A percentile compares a stretch with the other conserved stretches of the same genome.
Conservation (phyloP, 1,140 invertebrate species). For the Oryctes rhinoceros region DNA sequence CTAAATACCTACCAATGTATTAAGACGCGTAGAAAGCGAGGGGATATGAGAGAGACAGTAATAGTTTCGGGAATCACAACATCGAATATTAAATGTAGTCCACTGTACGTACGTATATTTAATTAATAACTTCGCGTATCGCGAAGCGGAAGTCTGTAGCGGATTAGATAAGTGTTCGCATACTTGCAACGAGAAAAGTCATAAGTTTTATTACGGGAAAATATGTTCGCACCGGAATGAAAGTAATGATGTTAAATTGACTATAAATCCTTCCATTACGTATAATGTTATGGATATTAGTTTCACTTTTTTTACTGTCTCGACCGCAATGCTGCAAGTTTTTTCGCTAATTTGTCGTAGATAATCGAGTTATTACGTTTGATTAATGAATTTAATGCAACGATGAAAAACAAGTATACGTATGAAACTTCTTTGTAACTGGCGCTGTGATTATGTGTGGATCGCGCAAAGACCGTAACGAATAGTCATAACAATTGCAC, state of each 20-base stretch:
- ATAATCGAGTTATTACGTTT: constrained; percentile 15
- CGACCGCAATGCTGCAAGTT: neutral
- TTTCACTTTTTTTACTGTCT: neutral
- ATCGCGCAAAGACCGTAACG: neutral
- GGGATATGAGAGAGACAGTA: no score
- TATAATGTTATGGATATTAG: neutral
- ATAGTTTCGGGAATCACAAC: no score
- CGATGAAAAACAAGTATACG: neutral
- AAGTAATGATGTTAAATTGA: constrained; percentile 11
- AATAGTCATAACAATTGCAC: neutral
- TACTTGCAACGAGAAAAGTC: neutral
- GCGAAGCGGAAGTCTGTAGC: neutral
- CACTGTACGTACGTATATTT: no score
- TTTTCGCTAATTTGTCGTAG: neutral
- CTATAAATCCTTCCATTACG: neutral
- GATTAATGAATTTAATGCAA: constrained; percentile 5
- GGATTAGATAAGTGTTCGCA: neutral
- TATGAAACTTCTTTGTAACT: neutral
- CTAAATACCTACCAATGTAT: no score
- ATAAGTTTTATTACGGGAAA: neutral
- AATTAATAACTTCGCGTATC: neutral
- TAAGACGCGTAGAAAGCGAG: no score
- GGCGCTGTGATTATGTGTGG: neutral
- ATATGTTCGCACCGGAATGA: neutral
- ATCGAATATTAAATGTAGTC: no score